These are phyloP conservation scores for Fregetta grallaria DNA, from an alignment of 2,113 vertebrate species.

Conservation along the genomic window DNA sequence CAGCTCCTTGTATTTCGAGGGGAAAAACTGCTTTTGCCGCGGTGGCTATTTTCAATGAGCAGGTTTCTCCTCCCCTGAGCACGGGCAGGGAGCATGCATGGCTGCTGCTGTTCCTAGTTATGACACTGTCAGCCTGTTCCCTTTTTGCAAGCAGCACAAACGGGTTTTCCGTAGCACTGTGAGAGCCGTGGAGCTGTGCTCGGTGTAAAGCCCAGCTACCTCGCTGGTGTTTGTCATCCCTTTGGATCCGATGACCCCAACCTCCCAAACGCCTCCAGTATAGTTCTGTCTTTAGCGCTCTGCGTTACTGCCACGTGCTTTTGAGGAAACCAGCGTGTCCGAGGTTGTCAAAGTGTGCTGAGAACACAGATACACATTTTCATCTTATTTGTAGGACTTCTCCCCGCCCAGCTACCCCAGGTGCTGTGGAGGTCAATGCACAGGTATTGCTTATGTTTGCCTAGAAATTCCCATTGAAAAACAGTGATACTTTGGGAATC, in stretches of 20 bases:
- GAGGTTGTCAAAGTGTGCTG: background rate
- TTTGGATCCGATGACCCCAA: background rate
- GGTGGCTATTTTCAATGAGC: background rate
- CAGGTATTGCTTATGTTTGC: background rate
- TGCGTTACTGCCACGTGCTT: background rate
- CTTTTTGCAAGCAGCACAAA: background rate
- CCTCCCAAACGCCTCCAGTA: background rate
- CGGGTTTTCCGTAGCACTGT: background rate
- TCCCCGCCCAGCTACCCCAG: background rate
- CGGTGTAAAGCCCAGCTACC: background rate
- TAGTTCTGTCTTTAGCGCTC: too few relatives aligned
- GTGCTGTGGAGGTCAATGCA: background rate
- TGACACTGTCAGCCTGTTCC: background rate
- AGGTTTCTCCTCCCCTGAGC: too few relatives aligned
- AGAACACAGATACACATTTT: background rate
- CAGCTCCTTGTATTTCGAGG: background rate
- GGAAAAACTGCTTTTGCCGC: accelerated
- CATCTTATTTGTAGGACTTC: background rate
- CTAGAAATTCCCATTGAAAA: background rate
- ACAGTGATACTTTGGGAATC: background rate
- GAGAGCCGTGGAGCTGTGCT: background rate
- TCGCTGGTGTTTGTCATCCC: background rate
- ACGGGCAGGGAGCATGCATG: accelerated
- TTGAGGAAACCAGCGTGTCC: background rate
- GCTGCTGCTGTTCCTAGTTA: background rate